A percentile compares a stretch with the other conserved stretches of the same genome.
These are phyloP conservation scores for Nasonia oneida DNA, from an alignment of 2,888 invertebrate genomes.

Conservation along the genomic window DNA sequence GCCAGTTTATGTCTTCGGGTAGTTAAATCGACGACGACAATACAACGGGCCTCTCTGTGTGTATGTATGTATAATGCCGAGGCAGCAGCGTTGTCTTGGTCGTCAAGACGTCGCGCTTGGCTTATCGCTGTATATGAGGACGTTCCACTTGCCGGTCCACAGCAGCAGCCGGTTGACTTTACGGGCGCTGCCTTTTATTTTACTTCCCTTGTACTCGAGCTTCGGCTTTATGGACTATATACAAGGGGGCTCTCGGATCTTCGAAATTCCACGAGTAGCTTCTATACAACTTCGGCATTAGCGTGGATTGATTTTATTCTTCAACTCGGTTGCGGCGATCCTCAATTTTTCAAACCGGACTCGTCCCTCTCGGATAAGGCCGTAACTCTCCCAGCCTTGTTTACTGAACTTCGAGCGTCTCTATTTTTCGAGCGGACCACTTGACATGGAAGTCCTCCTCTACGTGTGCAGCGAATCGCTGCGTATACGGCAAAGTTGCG, in stretches of 20 bases:
- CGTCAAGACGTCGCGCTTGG: neutral
- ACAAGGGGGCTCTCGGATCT: too few relatives aligned
- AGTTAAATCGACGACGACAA: conserved; percentile 51
- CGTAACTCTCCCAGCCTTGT: neutral
- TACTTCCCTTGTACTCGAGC: neutral
- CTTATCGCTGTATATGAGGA: conserved; percentile 23
- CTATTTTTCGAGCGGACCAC: conserved; percentile 33
- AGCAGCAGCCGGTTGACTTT: neutral
- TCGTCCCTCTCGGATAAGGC: neutral
- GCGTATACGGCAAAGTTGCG: neutral
- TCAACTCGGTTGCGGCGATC: too few relatives aligned
- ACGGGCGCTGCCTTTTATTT: conserved; percentile 32
- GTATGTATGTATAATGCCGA: too few relatives aligned
- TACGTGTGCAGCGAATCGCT: neutral
- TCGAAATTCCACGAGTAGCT: too few relatives aligned
- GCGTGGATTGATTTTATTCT: too few relatives aligned
- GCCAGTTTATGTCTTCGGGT: conserved; percentile 42
- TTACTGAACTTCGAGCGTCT: conserved; percentile 10
- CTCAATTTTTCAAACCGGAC: too few relatives aligned
- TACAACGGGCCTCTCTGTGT: neutral
- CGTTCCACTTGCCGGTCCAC: neutral
- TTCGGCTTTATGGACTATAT: neutral
- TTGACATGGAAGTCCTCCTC: conserved; percentile 23
- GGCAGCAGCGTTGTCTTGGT: neutral
- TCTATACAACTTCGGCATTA: too few relatives aligned